Evolutionary conservation across 2,888 invertebrate species (phyloP), one percentile per base, ranked within the genome.

Genomic region (Slavum lentiscoides): DNA sequence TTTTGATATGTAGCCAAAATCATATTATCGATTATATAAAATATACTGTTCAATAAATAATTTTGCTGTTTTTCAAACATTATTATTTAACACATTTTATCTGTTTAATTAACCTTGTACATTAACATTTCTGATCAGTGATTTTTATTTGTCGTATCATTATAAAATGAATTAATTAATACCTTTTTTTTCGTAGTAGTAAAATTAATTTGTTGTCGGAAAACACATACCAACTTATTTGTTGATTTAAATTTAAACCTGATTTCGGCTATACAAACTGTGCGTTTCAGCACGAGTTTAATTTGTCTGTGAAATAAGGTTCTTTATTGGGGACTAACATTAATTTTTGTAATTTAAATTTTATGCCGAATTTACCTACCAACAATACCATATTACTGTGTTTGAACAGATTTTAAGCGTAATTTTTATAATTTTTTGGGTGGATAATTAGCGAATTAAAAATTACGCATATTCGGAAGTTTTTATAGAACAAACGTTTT

Each of bases 281-380:
- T 30, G 11, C 11, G 19, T n/a, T 39, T 39, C n/a, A 66, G n/a
- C 13, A 11, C 39, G 4, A 6, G 37, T 66, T 66, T 66, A 66
- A 39, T n/a, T 53, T n/a, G 1, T 19, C 9, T 66, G 39, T 39
- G 13, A 66, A 66, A 1, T 15, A 39, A 66, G n/a, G 7, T 43
- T 43, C 39, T 66, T 39, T 39, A 39, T n/a, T n/a, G n/a, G 39
- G 13, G 66, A n/a, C 13, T 39, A 66, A 8, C 11, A n/a, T 39
- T 66, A 30, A 43, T 67, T 67, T 67, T 43, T 67, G 43, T 67
- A 55, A 39, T 67, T 6, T 21, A n/a, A 21, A 67, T 67, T 67
- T 43, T 2, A 13, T 43, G 21, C 19, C 19, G 30, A 43, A 0
- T 43, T 43, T 6, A 66, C 39, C 39, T n/a, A n/a, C n/a, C n/a